Base-by-base conservation (phyloP, 2,797 vertebrate species). In the Molossus alvarezi region DNA sequence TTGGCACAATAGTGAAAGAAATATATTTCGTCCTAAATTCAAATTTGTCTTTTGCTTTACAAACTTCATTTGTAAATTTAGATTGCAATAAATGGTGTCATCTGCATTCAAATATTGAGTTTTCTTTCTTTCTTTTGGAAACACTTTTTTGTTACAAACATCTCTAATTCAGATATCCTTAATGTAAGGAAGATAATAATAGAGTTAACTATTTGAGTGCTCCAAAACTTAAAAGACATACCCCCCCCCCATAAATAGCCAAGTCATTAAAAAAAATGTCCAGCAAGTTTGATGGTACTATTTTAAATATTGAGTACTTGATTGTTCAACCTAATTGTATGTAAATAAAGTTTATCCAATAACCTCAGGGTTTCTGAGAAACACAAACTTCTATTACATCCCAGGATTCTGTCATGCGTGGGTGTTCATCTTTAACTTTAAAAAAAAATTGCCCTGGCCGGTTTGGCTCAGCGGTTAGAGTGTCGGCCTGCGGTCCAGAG, bases 81-180 rank as follows among this genome's bases (percentile, higher is more conserved):
- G 98, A 99, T 98, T 99, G 99, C 99, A 99, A 99, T 99, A 99
- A 99, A 99, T 98, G 97, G 95, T 99, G 99, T 99, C 98, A 98
- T 99, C 99, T 99, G 99, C 99, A 99, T 99, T 99, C 98, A 97
- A 53, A 97, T 3, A 12, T 18, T 51, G 20, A 33, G 87, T 17
- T 41, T 48, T 14, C 37, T 79, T 25, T 72, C 27, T 82, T 92
- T 91, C 41, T 91, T 57, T 96, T 69, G 60, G 29, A 80, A 88
- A 81, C 2, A 41, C 14, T 71, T 88, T 79, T 5, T 14, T 80
- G 20, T 84, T 86, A 37, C 13, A 71, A 89, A 62, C 27, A 76
- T 72, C 17, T 6, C 41, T 90, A 83, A 92, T 82, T 72, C 12
- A 81, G 17, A 85, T 48, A 60, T 83, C 45, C 51, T 85, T 62